Evolutionary conservation across 2,888 invertebrate genomes (phyloP).

Genomic region (Apodemia mormo): DNA sequence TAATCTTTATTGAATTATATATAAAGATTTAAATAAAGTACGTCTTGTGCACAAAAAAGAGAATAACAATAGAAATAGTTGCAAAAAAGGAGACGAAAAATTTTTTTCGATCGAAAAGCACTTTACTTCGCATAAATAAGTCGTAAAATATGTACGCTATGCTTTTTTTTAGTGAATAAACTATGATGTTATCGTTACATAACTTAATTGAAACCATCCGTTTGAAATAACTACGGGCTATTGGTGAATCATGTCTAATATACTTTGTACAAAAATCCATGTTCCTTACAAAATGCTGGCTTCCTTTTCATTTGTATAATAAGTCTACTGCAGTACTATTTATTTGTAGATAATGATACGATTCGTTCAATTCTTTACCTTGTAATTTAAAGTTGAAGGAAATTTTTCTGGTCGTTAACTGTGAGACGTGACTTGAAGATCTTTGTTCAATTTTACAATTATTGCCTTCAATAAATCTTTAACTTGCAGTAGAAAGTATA

Average conservation of each 20-base stretch:
- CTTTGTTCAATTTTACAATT: neutral
- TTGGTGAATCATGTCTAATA: slow-evolving; percentile 7
- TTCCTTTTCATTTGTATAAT: slow-evolving; percentile 26
- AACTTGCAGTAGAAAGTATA: neutral
- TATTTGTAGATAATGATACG: slow-evolving; percentile 10
- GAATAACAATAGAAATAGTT: too few relatives aligned
- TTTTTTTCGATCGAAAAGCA: too few relatives aligned
- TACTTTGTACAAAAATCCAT: neutral
- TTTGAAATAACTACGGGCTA: neutral
- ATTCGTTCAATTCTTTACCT: slow-evolving; percentile 5
- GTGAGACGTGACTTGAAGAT: slow-evolving; percentile 2
- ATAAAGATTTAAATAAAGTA: too few relatives aligned
- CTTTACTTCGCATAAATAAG: too few relatives aligned
- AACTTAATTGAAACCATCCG: too few relatives aligned
- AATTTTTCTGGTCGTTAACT: slow-evolving; percentile 10
- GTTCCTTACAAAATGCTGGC: slow-evolving; percentile 19
- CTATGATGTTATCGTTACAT: too few relatives aligned
- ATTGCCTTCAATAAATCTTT: neutral
- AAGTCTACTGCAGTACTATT: slow-evolving; percentile 18
- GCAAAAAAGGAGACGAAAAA: too few relatives aligned
- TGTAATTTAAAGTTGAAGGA: slow-evolving; percentile 3
- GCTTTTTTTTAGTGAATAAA: too few relatives aligned
- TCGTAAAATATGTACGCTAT: too few relatives aligned
- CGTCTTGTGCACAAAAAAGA: too few relatives aligned
- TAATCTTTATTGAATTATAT: too few relatives aligned